Evolutionary conservation across 2,888 invertebrate species (phyloP).

Genomic region (Siphonodentalium dalli): DNA sequence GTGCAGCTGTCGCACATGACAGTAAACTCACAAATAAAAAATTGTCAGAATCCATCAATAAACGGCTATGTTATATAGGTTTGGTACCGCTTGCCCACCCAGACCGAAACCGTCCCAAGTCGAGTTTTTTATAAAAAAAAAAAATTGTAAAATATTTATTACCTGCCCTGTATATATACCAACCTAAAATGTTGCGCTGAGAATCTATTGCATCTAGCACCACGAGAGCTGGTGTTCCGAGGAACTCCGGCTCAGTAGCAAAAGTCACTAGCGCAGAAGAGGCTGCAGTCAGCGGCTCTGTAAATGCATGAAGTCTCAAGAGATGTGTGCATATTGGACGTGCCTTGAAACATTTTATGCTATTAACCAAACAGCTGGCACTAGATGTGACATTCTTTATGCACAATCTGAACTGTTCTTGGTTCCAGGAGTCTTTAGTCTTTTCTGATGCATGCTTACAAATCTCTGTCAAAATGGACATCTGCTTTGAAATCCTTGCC

Average conservation of each 20-base stretch:
- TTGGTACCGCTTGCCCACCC: too few relatives aligned
- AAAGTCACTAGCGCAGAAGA: slow-evolving; percentile 44
- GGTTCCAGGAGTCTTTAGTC: slow-evolving; percentile 26
- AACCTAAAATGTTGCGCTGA: slow-evolving; percentile 43
- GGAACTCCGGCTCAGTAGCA: slow-evolving; percentile 46
- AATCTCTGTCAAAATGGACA: slow-evolving; percentile 38
- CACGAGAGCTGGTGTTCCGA: slow-evolving; percentile 43
- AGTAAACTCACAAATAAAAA: too few relatives aligned
- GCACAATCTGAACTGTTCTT: slow-evolving; percentile 46
- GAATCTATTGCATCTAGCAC: slow-evolving; percentile 38
- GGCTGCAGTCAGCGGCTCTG: slow-evolving; percentile 45
- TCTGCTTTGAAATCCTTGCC: slow-evolving; percentile 33
- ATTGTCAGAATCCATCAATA: too few relatives aligned
- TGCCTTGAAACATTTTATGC: slow-evolving; percentile 40
- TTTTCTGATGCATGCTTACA: slow-evolving; percentile 38
- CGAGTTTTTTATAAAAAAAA: too few relatives aligned
- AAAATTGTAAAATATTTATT: too few relatives aligned
- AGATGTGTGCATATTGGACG: slow-evolving; percentile 32
- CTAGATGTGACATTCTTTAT: slow-evolving; percentile 43
- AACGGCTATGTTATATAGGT: too few relatives aligned
- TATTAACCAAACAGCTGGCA: slow-evolving; percentile 40
- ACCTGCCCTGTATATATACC: too few relatives aligned
- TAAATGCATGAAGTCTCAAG: slow-evolving; percentile 41
- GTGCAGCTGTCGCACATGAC: too few relatives aligned
- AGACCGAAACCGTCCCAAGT: too few relatives aligned